These are phyloP conservation scores for Drosophila elegans DNA, from an alignment of 1,140 invertebrate species.

Conservation along the genomic window DNA sequence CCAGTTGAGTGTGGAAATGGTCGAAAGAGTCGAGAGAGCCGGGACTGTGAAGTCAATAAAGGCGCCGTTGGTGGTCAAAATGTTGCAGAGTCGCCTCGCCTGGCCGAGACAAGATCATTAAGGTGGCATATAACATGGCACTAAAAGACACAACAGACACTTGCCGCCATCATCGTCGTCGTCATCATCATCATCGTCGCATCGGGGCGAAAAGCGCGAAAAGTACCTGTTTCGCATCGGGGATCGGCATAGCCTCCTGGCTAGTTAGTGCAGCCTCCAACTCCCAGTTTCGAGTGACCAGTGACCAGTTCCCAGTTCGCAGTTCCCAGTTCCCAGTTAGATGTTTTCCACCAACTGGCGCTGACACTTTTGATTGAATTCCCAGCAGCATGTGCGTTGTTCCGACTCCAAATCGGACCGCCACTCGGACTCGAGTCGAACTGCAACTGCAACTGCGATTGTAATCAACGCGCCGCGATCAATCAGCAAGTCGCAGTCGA, in stretches of 20 bases:
- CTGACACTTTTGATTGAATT: slow-evolving; percentile 84
- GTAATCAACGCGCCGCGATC: slow-evolving; percentile 79
- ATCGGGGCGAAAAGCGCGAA: slow-evolving; percentile 44
- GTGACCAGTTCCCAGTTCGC: slow-evolving; percentile 6
- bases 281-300: neutral
- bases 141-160: slow-evolving; percentile 81
- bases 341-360: slow-evolving; percentile 59
- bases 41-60: slow-evolving; percentile 78
- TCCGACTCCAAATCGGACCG: slow-evolving; percentile 30
- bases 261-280: slow-evolving; percentile 63
- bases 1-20: slow-evolving; percentile 33
- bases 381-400: slow-evolving; percentile 72
- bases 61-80: slow-evolving; percentile 84
- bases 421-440: neutral
- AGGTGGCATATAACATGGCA: slow-evolving; percentile 84
- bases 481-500: slow-evolving; percentile 64
- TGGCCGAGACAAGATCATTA: slow-evolving; percentile 84
- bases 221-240: slow-evolving; percentile 76
- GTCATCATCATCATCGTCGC: slow-evolving; percentile 30
- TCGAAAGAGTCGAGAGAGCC: slow-evolving; percentile 6
- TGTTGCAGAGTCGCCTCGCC: slow-evolving; percentile 65
- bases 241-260: slow-evolving; percentile 45
- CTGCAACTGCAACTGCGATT: slow-evolving; percentile 49
- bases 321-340: slow-evolving; percentile 59
- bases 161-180: slow-evolving; percentile 55